These are phyloP conservation scores for Diceros bicornis DNA, from an alignment of 2,797 vertebrate genomes.

Conservation along the genomic window DNA sequence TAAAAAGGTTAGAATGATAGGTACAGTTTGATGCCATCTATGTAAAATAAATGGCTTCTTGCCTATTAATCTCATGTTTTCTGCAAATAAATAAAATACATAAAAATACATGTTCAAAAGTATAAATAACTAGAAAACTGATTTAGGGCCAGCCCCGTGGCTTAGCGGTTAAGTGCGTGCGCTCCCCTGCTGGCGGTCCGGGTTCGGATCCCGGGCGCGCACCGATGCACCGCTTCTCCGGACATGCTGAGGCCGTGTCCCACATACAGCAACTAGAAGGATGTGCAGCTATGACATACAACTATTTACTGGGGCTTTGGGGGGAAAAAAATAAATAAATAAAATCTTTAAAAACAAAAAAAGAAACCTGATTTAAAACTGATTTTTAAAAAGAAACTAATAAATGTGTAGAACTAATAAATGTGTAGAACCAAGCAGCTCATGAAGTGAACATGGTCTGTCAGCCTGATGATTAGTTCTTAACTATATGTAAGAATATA, in stretches of 20 bases:
- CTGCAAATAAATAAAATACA: background rate
- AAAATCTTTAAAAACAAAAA: no score
- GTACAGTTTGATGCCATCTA: background rate
- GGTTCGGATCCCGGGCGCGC: no score
- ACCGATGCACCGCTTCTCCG: no score
- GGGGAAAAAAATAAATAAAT: no score
- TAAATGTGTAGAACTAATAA: background rate
- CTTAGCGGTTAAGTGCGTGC: no score
- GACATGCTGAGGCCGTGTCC: no score
- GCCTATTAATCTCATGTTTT: background rate
- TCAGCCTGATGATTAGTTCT: background rate
- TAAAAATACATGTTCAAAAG: background rate
- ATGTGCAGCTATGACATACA: no score
- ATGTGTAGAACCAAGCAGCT: background rate
- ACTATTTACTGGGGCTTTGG: no score
- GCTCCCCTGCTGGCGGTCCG: no score
- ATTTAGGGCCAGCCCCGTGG: no score
- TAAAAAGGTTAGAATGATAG: background rate
- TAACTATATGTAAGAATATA: background rate
- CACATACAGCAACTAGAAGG: no score
- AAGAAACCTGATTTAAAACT: slow-evolving; percentile 32
- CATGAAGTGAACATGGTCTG: background rate
- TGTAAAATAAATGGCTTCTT: background rate
- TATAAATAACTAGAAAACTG: slow-evolving; percentile 2
- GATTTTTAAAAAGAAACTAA: background rate